phyloP scores from a whole-genome alignment of 2,113 vertebrate genomes.

The Xyrauchen texanus region DNA sequence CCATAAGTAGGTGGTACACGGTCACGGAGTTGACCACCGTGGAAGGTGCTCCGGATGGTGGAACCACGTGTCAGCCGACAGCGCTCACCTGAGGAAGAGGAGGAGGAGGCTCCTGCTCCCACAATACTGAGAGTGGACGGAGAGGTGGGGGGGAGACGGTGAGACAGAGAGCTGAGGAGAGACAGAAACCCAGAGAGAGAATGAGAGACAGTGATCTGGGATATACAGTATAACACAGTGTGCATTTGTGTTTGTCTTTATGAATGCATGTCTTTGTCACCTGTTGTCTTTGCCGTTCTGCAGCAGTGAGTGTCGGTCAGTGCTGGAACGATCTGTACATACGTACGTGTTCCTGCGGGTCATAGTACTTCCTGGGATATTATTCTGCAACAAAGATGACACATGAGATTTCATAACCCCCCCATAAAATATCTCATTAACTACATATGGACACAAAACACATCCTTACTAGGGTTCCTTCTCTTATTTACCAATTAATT shows the following conservation, averaged over 20 bases:
- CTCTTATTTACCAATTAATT: too few species aligned
- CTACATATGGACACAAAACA: too few species aligned
- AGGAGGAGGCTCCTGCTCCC: constrained; percentile 73
- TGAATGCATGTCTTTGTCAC: constrained; percentile 59
- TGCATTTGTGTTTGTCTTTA: not conserved
- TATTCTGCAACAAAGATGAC: constrained; percentile 73
- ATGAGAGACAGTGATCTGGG: constrained; percentile 55
- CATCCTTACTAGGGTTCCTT: too few species aligned
- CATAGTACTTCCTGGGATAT: constrained; percentile 89
- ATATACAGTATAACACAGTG: too few species aligned
- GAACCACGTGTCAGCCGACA: constrained; percentile 86
- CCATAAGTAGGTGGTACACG: constrained; percentile 81
- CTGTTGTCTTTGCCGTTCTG: constrained; percentile 93
- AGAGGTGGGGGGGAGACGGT: constrained; percentile 78
- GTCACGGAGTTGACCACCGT: constrained; percentile 89
- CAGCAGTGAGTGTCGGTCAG: constrained; percentile 84
- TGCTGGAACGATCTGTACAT: constrained; percentile 84
- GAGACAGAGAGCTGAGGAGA: constrained; percentile 76
- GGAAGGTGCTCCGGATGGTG: constrained; percentile 91
- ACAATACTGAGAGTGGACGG: constrained; percentile 87
- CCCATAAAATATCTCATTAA: constrained; percentile 25
- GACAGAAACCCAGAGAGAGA: constrained; percentile 51
- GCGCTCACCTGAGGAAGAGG: constrained; percentile 82
- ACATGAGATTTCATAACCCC: not conserved
- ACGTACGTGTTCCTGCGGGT: constrained; percentile 90